These are phyloP conservation scores for Heterochromis multidens DNA, from an alignment of 2,113 vertebrate genomes.

Conservation along the genomic window DNA sequence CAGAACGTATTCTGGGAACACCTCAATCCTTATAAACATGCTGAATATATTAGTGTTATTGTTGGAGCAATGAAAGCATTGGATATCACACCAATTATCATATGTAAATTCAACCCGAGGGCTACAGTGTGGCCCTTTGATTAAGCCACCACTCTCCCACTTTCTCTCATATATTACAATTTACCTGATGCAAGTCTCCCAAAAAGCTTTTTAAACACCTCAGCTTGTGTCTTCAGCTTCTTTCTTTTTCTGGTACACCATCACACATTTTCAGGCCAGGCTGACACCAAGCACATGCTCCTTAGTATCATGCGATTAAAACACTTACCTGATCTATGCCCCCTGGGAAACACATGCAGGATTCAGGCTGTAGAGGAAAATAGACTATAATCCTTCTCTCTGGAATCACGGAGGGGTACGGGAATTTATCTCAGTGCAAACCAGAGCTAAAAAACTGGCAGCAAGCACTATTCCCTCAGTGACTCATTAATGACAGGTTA, in stretches of 20 bases:
- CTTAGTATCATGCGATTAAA: conserved; percentile 61
- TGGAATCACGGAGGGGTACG: conserved; percentile 25
- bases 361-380: conserved; percentile 50
- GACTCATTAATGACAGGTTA: conserved; percentile 78
- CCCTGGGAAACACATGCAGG: conserved; percentile 40
- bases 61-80: conserved; percentile 49
- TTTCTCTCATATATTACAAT: conserved; percentile 4
- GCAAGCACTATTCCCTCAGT: conserved; percentile 68
- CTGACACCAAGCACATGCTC: conserved; percentile 36
- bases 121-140: conserved; percentile 42
- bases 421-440: conserved; percentile 52
- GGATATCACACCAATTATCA: conserved; percentile 61
- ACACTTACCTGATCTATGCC: conserved; percentile 60
- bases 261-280: conserved; percentile 52
- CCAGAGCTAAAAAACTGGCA: conserved; percentile 59
- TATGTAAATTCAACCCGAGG: conserved; percentile 64
- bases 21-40: conserved; percentile 24
- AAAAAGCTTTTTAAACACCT: conserved; percentile 28
- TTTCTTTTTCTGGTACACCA: not conserved
- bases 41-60: conserved; percentile 44
- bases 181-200: conserved; percentile 30
- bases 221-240: conserved; percentile 13
- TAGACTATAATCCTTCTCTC: conserved; percentile 57
- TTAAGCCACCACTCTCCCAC: conserved; percentile 31
- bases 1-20: conserved; percentile 8